Conservation (phyloP, 2,797 vertebrate species). For the Sibirionetta formosa region DNA sequence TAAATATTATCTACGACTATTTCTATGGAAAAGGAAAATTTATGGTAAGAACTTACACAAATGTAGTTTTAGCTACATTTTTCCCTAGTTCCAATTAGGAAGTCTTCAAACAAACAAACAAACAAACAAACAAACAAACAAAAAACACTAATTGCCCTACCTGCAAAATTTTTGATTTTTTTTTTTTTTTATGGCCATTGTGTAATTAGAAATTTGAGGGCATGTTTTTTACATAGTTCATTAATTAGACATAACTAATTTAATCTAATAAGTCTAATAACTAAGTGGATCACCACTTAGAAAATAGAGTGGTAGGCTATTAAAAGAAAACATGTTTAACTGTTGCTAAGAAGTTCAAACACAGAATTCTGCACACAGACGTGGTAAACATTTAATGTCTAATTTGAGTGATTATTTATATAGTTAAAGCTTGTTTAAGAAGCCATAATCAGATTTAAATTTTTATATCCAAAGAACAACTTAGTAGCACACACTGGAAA, state of each 20-base stretch:
- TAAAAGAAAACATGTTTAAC: background rate
- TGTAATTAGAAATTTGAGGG: background rate
- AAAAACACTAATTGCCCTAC: background rate
- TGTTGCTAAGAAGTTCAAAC: background rate
- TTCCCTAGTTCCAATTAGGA: background rate
- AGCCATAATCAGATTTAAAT: background rate
- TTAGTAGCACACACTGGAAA: background rate
- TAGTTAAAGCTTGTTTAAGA: slow-evolving; percentile 7
- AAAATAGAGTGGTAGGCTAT: background rate
- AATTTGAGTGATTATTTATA: background rate
- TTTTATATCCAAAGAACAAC: background rate
- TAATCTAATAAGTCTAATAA: too few relatives aligned
- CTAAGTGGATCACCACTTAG: background rate
- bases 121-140: background rate
- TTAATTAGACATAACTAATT: slow-evolving; percentile 1
- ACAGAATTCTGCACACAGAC: background rate
- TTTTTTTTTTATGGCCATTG: background rate
- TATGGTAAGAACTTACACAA: background rate
- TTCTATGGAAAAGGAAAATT: background rate
- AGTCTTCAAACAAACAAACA: background rate
- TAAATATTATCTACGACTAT: background rate
- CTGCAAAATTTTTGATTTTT: background rate
- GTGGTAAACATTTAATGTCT: background rate
- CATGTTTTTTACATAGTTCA: background rate
- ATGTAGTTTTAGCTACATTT: background rate